Conservation (phyloP, 1,140 invertebrate genomes). For the Meloidogyne exigua region DNA sequence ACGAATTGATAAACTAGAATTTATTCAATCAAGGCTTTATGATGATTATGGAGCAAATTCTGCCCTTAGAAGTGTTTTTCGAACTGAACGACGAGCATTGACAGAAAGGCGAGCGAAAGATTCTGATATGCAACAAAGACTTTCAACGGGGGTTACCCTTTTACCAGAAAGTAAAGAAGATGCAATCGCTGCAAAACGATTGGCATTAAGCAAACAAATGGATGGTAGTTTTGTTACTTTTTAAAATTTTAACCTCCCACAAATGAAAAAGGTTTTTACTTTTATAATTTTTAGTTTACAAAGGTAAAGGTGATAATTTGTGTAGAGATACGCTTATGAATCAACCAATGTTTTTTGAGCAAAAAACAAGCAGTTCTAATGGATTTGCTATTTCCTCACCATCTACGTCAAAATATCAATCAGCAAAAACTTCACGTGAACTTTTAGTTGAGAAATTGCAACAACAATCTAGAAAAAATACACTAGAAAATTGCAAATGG, state of each 20-base stretch:
- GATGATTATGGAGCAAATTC: conserved; percentile 60
- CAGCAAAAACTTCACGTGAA: neutral
- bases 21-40: conserved; percentile 54
- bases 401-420: neutral
- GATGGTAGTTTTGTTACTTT: conserved; percentile 37
- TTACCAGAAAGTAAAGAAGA: conserved; percentile 57
- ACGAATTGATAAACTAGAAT: conserved; percentile 53
- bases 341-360: neutral
- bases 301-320: neutral
- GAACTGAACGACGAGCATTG: conserved; percentile 54
- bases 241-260: no score
- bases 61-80: conserved; percentile 47
- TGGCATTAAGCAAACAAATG: conserved; percentile 44
- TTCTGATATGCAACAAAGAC: conserved; percentile 39
- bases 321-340: neutral
- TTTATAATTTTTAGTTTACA: neutral
- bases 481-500: neutral
- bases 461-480: neutral
- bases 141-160: conserved; percentile 47
- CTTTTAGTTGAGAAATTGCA: neutral
- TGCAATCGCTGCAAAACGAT: conserved; percentile 45
- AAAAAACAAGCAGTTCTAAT: neutral
- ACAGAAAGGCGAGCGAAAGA: conserved; percentile 48
- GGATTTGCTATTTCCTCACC: neutral
- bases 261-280: no score